Conservation (phyloP, 2,888 invertebrate species). For the Nomada fucata region DNA sequence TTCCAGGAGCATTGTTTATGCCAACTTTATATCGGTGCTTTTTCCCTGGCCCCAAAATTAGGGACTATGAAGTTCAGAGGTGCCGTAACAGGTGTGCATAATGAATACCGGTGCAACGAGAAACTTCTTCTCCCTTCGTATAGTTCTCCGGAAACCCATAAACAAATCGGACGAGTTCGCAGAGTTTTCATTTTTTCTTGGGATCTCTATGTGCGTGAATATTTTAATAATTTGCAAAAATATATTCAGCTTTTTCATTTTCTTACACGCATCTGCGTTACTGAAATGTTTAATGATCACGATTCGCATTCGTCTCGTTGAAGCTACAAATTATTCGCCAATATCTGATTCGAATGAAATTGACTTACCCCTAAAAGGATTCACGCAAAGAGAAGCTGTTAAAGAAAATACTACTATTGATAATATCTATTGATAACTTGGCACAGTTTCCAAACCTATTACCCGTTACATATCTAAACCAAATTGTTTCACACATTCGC, state of each 20-base stretch:
- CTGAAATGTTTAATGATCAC: too few relatives aligned
- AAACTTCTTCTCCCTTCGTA: slow-evolving; percentile 1
- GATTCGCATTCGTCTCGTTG: too few relatives aligned
- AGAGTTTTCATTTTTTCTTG: not conserved
- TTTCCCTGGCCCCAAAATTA: slow-evolving; percentile 38
- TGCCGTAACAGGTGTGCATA: slow-evolving; percentile 51
- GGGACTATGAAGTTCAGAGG: slow-evolving; percentile 34
- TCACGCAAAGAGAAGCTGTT: too few relatives aligned
- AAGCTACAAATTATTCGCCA: too few relatives aligned
- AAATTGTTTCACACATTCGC: not conserved
- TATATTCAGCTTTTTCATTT: not conserved
- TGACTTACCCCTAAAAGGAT: too few relatives aligned
- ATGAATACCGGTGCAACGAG: slow-evolving; percentile 11
- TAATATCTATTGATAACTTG: too few relatives aligned
- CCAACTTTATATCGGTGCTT: slow-evolving; percentile 26
- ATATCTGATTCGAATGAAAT: too few relatives aligned
- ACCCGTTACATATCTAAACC: too few relatives aligned
- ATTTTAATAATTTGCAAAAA: not conserved
- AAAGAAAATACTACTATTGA: too few relatives aligned
- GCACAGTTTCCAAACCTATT: too few relatives aligned
- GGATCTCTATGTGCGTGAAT: not conserved
- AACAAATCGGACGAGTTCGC: not conserved
- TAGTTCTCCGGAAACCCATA: not conserved
- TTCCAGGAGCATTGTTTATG: slow-evolving; percentile 36
- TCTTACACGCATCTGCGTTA: too few relatives aligned